Base-by-base conservation (phyloP, 2,888 invertebrate genomes). In the Julus scandinavius region DNA sequence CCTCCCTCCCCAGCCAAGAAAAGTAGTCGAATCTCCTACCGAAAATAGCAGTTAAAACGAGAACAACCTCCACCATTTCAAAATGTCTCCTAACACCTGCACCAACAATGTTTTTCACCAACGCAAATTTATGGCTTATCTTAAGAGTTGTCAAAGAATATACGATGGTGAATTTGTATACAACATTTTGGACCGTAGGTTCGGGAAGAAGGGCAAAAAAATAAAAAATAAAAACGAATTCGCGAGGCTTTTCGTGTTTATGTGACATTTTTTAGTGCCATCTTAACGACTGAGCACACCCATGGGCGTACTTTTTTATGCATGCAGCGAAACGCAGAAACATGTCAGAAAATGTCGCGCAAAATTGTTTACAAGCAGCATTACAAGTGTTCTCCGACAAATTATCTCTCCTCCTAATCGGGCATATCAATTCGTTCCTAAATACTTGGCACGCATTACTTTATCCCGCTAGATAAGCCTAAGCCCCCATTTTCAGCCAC, bases 21-120 rank as follows among this genome's bases (percentile, higher is more conserved):
- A 72, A 72, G 72, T 72, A 72, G 72, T 72, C 72, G 38, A 72
- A 72, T 72, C 72, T 72, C 72, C 72, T 72, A 72, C 72, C 72
- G 72, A 72, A 72, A 72, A 72, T 72, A 72, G 72, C 72, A 72
- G 72, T 72, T 72, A 72, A 72, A 72, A 72, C 72, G 72, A 72
- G 72, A 72, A 29, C 72, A 72, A 72, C 72, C 72, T 72, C 72
- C 72, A 72, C 29, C 29, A 29, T 72, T 72, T 72, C 72, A 72
- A 72, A 72, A 72, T 72, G 72, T 72, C n/a, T 72, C 72, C 72
- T 13, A 72, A 72, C 72, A 72, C 72, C 72, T 72, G 72, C 72
- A 72, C 72, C 72, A 72, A 72, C 38, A 72, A 72, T 72, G 72
- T 72, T 72, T 72, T 72, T 72, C 72, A 72, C 72, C 72, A 72